Conservation (phyloP, 2,888 invertebrate genomes). For the Anorthoa munda region DNA sequence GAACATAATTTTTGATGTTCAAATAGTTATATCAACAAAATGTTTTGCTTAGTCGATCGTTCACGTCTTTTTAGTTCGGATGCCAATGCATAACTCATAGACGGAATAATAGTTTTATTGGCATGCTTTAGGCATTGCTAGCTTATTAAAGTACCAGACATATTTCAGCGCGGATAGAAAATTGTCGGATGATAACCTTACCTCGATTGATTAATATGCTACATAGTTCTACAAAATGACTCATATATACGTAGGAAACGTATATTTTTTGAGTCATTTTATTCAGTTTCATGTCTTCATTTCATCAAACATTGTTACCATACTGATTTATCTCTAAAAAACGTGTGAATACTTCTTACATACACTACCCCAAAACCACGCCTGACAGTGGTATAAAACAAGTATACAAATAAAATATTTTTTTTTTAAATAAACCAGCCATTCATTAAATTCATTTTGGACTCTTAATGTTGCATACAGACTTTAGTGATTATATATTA, state of each 20-base stretch:
- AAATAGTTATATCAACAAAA: neutral
- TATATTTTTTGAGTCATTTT: neutral
- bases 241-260: too few relatives aligned
- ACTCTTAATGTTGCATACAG: neutral
- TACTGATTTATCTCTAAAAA: neutral
- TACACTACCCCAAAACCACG: too few relatives aligned
- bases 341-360: too few relatives aligned
- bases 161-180: conserved; percentile 21
- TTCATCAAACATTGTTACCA: neutral
- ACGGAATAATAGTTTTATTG: conserved; percentile 47
- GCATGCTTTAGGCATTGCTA: conserved; percentile 27
- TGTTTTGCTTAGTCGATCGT: neutral
- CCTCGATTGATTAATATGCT: neutral
- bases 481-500: conserved; percentile 8
- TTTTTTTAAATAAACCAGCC: too few relatives aligned
- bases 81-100: conserved; percentile 16
- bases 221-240: neutral
- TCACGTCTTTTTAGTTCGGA: neutral
- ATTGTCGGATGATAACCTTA: neutral
- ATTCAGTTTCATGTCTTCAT: neutral
- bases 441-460: too few relatives aligned
- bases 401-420: too few relatives aligned
- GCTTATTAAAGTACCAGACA: conserved; percentile 47
- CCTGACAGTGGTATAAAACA: too few relatives aligned
- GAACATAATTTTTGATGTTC: neutral